Base-by-base conservation (phyloP, 2,113 vertebrate species). In the Callocephalon fimbriatum region DNA sequence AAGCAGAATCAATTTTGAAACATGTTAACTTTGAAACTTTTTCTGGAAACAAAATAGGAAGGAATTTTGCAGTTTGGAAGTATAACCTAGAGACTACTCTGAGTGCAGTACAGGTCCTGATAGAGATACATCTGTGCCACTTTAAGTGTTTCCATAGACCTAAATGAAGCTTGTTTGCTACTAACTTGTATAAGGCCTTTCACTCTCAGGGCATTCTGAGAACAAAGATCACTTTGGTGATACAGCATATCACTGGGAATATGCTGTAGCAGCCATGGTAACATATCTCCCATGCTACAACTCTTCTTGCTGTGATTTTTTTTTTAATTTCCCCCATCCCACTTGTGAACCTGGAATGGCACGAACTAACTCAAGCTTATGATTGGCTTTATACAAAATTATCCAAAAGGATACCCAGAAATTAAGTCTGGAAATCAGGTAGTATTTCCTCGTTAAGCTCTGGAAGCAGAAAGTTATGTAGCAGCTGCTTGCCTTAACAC, bases 331-430 rank as follows among this genome's bases (percentile, higher is more conserved):
- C 5, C 32, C 20, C 15, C 79, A 76, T 7, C 37, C 27, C 76
- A 22, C 3, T 50, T 51, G 59, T 59, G 65, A 86, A 65, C 48
- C n/a, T 61, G 51, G n/a, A 15, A 31, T 86, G 86, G 44, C 50
- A 74, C 1, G 17, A 83, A 80, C n/a, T 71, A 54, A n/a, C 53
- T 89, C 22, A 77, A 63, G 61, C 22, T 80, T 91, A 31, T 71
- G 68, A 67, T 20, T 84, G 67, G 71, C 80, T 80, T 97, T 92
- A 92, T 86, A 76, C 32, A 70, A 73, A 73, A n/a, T 58, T 68
- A 8, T 81, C 21, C 12, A 70, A 81, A 93, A 66, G 42, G 63
- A 27, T 88, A 38, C 32, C 79, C 21, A 37, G 78, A 54, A 92
- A n/a, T 73, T 80, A 74, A 81, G 81, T 77, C 20, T 91, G 86